Evolutionary conservation across 2,888 invertebrate species (phyloP).

Genomic region (Hirtodrosophila cameraria): DNA sequence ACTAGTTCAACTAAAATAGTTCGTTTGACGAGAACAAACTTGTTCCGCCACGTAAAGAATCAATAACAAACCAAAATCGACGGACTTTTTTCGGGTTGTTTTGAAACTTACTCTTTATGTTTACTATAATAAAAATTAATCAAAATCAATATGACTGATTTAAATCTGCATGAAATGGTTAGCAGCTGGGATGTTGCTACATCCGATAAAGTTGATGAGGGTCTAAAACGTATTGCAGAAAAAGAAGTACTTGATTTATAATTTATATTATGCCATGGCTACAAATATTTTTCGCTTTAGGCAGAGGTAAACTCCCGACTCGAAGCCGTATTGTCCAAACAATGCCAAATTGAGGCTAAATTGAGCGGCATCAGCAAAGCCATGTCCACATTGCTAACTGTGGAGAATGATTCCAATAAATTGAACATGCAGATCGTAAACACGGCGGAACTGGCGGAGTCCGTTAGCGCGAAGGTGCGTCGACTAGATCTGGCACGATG

Average conservation of each 20-base stretch:
- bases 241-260: slow-evolving; percentile 65
- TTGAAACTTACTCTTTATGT: slow-evolving; percentile 11
- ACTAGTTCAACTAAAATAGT: too few species aligned
- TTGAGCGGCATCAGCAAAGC: slow-evolving; percentile 92
- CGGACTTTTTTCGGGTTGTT: background rate
- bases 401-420: slow-evolving; percentile 91
- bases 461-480: slow-evolving; percentile 97
- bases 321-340: slow-evolving; percentile 89
- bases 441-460: slow-evolving; percentile 95
- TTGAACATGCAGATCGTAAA: slow-evolving; percentile 93
- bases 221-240: slow-evolving; percentile 63
- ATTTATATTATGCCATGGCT: background rate
- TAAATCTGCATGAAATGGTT: slow-evolving; percentile 37
- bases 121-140: background rate
- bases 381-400: slow-evolving; percentile 90
- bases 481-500: slow-evolving; percentile 94
- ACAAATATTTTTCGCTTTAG: slow-evolving; percentile 83
- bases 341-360: slow-evolving; percentile 91
- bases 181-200: slow-evolving; percentile 82
- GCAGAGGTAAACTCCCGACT: slow-evolving; percentile 89
- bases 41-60: slow-evolving; percentile 51
- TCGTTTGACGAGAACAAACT: too few species aligned
- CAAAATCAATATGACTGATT: slow-evolving; percentile 26
- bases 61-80: slow-evolving; percentile 20
- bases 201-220: slow-evolving; percentile 85